Evolutionary conservation across 2,888 invertebrate genomes (phyloP).

Genomic region (Coenonympha glycerion): DNA sequence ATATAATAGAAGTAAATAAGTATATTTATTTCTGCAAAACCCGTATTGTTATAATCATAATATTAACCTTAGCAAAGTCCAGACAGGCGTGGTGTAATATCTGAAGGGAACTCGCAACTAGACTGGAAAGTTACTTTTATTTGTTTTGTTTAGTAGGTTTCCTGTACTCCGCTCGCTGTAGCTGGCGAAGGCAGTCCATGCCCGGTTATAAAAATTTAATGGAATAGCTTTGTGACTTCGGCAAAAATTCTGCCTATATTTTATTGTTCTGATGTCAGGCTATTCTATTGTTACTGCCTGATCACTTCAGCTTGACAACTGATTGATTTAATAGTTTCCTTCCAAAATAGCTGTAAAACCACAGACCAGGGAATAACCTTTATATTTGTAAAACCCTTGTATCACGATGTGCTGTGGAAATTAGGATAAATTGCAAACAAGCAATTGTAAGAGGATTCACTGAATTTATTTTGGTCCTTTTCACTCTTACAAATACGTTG

Average conservation of each 20-base stretch:
- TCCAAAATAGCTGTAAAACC: too few species aligned
- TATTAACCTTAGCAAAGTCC: constrained; percentile 11
- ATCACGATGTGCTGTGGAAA: too few species aligned
- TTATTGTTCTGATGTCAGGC: background rate
- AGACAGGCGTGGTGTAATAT: constrained; percentile 14
- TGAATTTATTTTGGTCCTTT: too few species aligned
- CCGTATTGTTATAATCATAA: constrained; percentile 14
- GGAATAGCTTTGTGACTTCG: constrained; percentile 1
- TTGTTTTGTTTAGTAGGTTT: constrained; percentile 20
- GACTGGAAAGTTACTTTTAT: constrained; percentile 22
- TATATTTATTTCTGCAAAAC: background rate
- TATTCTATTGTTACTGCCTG: too few species aligned
- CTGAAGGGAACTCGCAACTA: constrained; percentile 16
- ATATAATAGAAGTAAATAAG: too few species aligned
- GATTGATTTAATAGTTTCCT: too few species aligned
- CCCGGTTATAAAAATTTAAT: constrained; percentile 12
- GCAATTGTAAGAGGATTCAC: too few species aligned
- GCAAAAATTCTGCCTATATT: background rate
- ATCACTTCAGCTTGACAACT: too few species aligned
- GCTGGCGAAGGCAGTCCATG: constrained; percentile 12
- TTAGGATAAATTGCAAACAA: too few species aligned
- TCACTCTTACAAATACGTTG: too few species aligned
- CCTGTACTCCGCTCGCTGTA: constrained; percentile 11
- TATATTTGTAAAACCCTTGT: too few species aligned
- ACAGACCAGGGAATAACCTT: too few species aligned